A percentile compares a stretch with the other conserved stretches of the same genome.
Conservation (phyloP, 2,113 vertebrate genomes). For the Trichechus manatus region DNA sequence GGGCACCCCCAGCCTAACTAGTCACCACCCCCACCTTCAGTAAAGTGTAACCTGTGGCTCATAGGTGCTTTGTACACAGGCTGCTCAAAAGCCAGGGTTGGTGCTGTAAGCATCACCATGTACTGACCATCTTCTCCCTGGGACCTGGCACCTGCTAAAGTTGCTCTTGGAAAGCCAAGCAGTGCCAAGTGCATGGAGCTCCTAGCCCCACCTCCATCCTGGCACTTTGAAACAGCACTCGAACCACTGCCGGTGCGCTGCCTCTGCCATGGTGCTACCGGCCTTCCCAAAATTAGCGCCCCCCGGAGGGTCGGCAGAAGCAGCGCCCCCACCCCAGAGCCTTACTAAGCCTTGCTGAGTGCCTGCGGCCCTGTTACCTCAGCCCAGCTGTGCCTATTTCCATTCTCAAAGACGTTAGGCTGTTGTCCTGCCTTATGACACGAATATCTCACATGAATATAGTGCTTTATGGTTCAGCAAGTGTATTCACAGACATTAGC, state of each 20-base stretch:
- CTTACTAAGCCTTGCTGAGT: not conserved
- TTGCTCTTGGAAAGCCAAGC: conserved; percentile 58
- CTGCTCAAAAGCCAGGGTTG: conserved; percentile 68
- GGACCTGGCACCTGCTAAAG: conserved; percentile 63
- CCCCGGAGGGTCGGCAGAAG: not conserved
- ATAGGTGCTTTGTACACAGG: conserved; percentile 70
- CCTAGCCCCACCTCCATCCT: conserved; percentile 48
- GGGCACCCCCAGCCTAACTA: conserved; percentile 56
- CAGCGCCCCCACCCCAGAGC: not conserved
- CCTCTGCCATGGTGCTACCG: conserved; percentile 36
- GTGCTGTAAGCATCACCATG: conserved; percentile 57
- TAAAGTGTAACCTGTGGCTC: conserved; percentile 59
- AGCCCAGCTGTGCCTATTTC: not conserved
- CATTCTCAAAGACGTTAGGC: not conserved
- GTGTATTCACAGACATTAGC: not conserved
- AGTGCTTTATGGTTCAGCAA: not conserved
- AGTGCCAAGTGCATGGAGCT: not conserved
- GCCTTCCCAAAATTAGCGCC: not conserved
- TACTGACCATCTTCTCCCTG: conserved; percentile 48
- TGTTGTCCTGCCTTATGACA: not conserved
- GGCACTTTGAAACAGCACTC: not conserved
- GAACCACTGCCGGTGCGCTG: not conserved
- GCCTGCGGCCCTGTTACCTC: not conserved
- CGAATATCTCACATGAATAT: not conserved
- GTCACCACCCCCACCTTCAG: conserved; percentile 53